Base-by-base conservation (phyloP, 2,113 vertebrate species). In the Melanotaenia duboulayi region DNA sequence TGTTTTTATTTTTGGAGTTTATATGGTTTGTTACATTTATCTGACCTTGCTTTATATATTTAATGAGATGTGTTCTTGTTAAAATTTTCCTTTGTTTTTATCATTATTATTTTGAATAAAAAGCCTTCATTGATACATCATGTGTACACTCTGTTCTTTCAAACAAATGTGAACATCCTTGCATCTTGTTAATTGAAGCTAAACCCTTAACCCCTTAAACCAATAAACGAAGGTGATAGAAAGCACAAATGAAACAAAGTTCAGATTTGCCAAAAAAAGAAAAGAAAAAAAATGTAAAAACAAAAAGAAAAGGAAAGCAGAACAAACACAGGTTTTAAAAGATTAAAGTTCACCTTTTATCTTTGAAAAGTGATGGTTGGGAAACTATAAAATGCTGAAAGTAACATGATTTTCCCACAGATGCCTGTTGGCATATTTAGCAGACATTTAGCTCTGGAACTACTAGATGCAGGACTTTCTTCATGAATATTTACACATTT, bases 21-120 rank as follows among this genome's bases (percentile, higher is more conserved):
- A 61, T 39, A 51, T 68, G 10, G 46, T 89, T 90, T 91, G 91
- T 93, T 93, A 92, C 87, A 91, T 77, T 87, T 86, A 58, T 69
- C 75, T 71, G 50, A 28, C 55, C 54, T 81, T 76, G 54, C 72
- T 69, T 80, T 80, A 39, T 77, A 70, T 91, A 86, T 92, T 90
- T 87, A 85, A 90, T 77, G 40, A 46, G 28, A 10, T 52, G 2
- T 19, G 59, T 48, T 64, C 65, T 51, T 78, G 70, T 72, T 49
- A 8, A 7, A 17, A 1, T 42, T 44, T 65, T 78, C 56, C 48
- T 48, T 46, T 10, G 48, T 65, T 70, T 75, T 71, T 85, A 60
- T 76, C 56, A 48, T 56, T 24, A 4, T 71, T 82, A 40, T 85
- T 90, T 92, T 80, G 17, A 92, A 91, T 90, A 90, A 92, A 93